Percentiles rank a stretch among this genome's conserved stretches.
These are phyloP conservation scores for Acanthornis magna DNA, from an alignment of 2,797 vertebrate genomes.

Conservation along the genomic window DNA sequence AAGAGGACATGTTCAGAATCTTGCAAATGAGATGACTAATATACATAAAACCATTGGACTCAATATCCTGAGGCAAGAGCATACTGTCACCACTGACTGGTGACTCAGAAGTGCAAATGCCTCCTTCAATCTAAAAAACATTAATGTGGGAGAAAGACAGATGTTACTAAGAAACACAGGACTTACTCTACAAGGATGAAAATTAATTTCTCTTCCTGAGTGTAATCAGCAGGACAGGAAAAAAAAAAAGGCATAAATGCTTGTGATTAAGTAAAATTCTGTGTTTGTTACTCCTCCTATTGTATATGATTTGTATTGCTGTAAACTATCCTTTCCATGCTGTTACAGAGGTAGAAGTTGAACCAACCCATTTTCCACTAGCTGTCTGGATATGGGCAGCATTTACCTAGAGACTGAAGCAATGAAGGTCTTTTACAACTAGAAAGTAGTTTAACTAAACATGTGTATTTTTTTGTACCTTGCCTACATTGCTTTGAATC, in stretches of 20 bases:
- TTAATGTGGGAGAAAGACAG: conserved; percentile 65
- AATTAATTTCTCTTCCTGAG: conserved; percentile 4
- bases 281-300: not conserved
- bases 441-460: not conserved
- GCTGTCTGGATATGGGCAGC: not conserved
- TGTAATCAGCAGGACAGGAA: not conserved
- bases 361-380: not conserved
- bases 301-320: not conserved
- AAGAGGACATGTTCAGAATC: conserved; percentile 28
- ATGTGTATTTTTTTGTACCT: not conserved
- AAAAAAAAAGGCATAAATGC: not conserved
- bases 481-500: not conserved
- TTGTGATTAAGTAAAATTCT: not conserved
- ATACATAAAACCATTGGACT: conserved; percentile 27
- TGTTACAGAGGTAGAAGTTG: not conserved
- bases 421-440: not conserved
- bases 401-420: not conserved
- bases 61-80: conserved; percentile 58
- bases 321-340: not conserved
- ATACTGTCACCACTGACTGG: conserved; percentile 61
- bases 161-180: conserved; percentile 48
- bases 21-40: conserved; percentile 64
- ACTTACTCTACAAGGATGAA: conserved; percentile 2
- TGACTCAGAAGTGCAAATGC: conserved; percentile 65
- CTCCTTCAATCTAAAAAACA: conserved; percentile 60